Base-by-base conservation (phyloP, 2,888 invertebrate genomes). In the Rapana venosa region DNA sequence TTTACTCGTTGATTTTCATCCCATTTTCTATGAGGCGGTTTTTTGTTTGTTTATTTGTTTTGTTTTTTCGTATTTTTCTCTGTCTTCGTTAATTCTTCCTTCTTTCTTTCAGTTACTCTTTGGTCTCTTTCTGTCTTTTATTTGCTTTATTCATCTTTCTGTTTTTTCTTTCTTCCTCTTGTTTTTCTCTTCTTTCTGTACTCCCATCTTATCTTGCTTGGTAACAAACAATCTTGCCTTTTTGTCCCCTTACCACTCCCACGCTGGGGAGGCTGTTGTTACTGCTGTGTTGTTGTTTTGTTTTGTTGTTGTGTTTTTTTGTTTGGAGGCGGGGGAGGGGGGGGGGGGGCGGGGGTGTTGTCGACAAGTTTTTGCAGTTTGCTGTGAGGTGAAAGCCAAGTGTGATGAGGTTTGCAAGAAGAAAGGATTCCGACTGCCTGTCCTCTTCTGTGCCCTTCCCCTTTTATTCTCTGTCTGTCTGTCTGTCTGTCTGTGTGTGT, bases 261-360 rank as follows among this genome's bases (percentile, higher is more conserved):
- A 98, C 0, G 97, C 97, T 0, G 98, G 98, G 20, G 98, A 97
- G 96, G 97, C 97, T 0, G 97, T 97, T 89, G 97, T 97, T 94
- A 97, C 97, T 70, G 97, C n/a, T n/a, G n/a, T n/a, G n/a, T n/a
- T n/a, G n/a, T n/a, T n/a, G n/a, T n/a, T n/a, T n/a, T n/a, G n/a
- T n/a, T n/a, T n/a, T n/a, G n/a, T n/a, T n/a, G n/a, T n/a, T n/a
- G n/a, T n/a, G n/a, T n/a, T n/a, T n/a, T n/a, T n/a, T n/a, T n/a
- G n/a, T n/a, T n/a, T n/a, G n/a, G n/a, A n/a, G n/a, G n/a, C n/a
- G n/a, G n/a, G n/a, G n/a, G n/a, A n/a, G n/a, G n/a, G n/a, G n/a
- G n/a, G n/a, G n/a, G n/a, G n/a, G n/a, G n/a, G n/a, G n/a, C n/a
- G n/a, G n/a, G n/a, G n/a, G n/a, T n/a, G n/a, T n/a, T n/a, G n/a